A percentile compares a stretch with the other conserved stretches of the same genome.
Evolutionary conservation across 2,888 invertebrate genomes (phyloP).

Genomic region (Diabrotica balteata): DNA sequence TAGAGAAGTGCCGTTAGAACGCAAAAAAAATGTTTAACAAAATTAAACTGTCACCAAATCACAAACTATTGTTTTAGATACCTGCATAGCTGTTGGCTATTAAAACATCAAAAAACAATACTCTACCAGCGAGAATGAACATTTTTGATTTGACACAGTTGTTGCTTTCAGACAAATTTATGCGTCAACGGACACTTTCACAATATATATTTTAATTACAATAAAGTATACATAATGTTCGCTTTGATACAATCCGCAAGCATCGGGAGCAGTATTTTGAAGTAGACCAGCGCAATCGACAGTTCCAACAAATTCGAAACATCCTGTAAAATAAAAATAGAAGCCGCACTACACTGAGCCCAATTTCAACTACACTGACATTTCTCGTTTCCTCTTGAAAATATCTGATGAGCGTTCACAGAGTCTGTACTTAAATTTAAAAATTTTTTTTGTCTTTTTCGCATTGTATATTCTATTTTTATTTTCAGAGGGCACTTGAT

Average conservation of each 20-base stretch:
- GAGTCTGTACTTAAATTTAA: constrained; percentile 32
- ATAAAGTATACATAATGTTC: no score
- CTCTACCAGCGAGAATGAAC: no score
- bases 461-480: constrained; percentile 21
- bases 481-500: constrained; percentile 36
- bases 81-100: no score
- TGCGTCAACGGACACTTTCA: no score
- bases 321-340: constrained; percentile 17
- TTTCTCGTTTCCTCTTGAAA: constrained; percentile 26
- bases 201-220: no score
- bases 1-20: neutral
- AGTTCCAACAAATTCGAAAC: constrained; percentile 19
- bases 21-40: neutral
- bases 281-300: constrained; percentile 3
- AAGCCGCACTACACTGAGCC: constrained; percentile 16
- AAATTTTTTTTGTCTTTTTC: constrained; percentile 46
- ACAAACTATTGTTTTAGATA: no score
- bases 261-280: no score
- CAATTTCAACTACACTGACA: constrained; percentile 1
- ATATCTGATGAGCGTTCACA: constrained; percentile 26
- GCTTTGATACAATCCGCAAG: no score
- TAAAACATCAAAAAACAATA: no score
- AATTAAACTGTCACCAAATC: no score
- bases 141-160: no score
- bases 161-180: no score